A percentile compares a stretch with the other conserved stretches of the same genome.
phyloP scores from a whole-genome alignment of 2,797 vertebrate species.

The Spinus pinus region DNA sequence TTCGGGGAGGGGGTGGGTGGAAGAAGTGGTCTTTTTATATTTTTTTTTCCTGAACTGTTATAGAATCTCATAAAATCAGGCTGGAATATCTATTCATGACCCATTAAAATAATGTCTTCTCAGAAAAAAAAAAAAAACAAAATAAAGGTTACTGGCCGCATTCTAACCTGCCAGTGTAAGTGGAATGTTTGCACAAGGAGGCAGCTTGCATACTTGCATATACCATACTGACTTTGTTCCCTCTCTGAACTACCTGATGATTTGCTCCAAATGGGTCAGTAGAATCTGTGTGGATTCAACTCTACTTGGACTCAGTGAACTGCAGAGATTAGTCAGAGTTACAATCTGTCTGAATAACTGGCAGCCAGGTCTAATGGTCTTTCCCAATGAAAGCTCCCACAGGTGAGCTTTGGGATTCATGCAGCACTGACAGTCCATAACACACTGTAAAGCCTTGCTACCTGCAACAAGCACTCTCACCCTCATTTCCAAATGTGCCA shows the following conservation, averaged over 20 bases:
- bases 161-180: neutral
- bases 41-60: neutral
- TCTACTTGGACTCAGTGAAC: neutral
- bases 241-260: neutral
- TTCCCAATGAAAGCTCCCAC: neutral
- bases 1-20: neutral
- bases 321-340: neutral
- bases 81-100: neutral
- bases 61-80: neutral
- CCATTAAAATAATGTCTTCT: neutral
- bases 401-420: neutral
- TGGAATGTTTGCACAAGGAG: neutral
- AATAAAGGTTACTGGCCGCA: neutral
- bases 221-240: neutral
- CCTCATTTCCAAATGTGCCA: neutral
- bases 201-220: neutral
- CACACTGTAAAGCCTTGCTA: neutral
- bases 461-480: neutral
- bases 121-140: neutral
- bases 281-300: neutral
- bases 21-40: neutral
- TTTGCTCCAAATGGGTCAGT: neutral
- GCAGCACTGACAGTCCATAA: rapidly evolving
- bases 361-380: neutral
- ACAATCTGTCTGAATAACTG: neutral